Percentiles rank a stretch among this genome's conserved stretches.
phyloP scores from a whole-genome alignment of 1,140 invertebrate genomes.

The Pentalonia nigronervosa region DNA sequence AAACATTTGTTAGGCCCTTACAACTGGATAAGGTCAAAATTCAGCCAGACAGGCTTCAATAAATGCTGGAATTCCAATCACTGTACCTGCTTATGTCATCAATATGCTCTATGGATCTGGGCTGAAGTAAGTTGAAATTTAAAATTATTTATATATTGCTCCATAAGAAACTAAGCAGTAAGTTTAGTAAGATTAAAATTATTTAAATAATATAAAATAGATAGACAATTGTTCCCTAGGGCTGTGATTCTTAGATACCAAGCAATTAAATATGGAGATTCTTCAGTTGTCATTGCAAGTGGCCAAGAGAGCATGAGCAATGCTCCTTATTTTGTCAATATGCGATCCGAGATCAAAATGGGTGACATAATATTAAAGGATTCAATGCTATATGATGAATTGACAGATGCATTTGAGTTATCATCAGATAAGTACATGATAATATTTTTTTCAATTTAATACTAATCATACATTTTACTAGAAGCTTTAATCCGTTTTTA shows the following conservation, averaged over 20 bases:
- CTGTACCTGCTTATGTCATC: conserved; percentile 77
- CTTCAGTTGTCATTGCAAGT: conserved; percentile 77
- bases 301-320: conserved; percentile 89
- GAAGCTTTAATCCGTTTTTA: too few relatives aligned
- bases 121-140: conserved; percentile 70
- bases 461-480: too few relatives aligned
- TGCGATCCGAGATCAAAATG: conserved; percentile 76
- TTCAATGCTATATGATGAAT: conserved; percentile 78
- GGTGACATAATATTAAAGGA: conserved; percentile 74
- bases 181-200: not conserved
- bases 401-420: conserved; percentile 83
- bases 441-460: too few relatives aligned
- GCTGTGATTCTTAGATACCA: conserved; percentile 75
- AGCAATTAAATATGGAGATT: conserved; percentile 76
- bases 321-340: conserved; percentile 74
- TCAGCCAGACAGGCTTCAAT: conserved; percentile 82
- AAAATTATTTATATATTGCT: not conserved
- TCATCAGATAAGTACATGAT: too few relatives aligned
- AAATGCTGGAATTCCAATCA: conserved; percentile 77
- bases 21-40: conserved; percentile 83
- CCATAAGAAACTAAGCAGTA: not conserved
- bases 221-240: conserved; percentile 64
- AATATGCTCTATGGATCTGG: conserved; percentile 91
- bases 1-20: conserved; percentile 68
- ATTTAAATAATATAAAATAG: not conserved